Evolutionary conservation across 2,113 vertebrate genomes (phyloP).

Genomic region (Nothocercus julius): DNA sequence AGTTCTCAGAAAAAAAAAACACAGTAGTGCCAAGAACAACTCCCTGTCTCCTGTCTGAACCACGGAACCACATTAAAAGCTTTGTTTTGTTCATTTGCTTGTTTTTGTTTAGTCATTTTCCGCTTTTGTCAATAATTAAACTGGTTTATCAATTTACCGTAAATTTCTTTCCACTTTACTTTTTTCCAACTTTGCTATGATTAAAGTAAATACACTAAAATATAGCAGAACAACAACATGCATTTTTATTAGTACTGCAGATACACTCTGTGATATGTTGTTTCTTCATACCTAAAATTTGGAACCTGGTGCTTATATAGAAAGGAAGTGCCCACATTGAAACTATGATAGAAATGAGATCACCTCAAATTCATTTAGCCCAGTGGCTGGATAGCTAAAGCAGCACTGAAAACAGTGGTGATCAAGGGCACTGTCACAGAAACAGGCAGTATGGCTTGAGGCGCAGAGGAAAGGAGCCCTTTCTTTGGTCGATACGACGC

Average conservation of each 20-base stretch:
- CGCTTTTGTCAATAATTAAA: background rate
- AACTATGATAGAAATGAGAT: background rate
- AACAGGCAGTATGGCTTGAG: background rate
- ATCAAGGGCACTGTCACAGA: background rate
- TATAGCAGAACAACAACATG: background rate
- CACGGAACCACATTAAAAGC: background rate
- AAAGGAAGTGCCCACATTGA: background rate
- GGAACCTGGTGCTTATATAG: background rate
- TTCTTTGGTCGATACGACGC: background rate
- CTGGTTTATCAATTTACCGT: background rate
- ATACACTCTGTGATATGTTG: background rate
- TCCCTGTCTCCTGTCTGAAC: background rate
- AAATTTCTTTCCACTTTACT: background rate
- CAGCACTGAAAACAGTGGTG: background rate
- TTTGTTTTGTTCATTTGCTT: background rate
- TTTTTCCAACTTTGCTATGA: background rate
- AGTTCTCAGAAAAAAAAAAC: constrained; percentile 26
- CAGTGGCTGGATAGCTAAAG: background rate
- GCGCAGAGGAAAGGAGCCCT: background rate
- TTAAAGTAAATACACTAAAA: background rate
- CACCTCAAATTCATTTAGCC: background rate
- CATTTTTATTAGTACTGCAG: background rate
- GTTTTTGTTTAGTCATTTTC: background rate
- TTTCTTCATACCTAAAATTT: background rate
- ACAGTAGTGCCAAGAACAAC: constrained; percentile 48